Evolutionary conservation across 2,888 invertebrate species (phyloP).

Genomic region (Pseudeuparius sepicola): DNA sequence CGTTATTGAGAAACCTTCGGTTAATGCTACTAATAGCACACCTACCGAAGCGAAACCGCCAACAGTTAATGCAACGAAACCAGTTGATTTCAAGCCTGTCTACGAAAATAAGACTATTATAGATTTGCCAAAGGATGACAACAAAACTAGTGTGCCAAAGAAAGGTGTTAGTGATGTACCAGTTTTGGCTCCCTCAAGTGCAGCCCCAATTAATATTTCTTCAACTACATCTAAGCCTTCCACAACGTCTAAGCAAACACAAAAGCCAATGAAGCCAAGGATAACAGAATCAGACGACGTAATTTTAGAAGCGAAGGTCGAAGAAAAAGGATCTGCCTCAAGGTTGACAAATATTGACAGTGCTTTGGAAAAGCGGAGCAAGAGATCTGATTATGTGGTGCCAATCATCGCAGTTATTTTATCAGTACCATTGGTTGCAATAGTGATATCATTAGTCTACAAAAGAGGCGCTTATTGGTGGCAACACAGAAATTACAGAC

Average conservation of each 20-base stretch:
- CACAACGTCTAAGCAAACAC: constrained; percentile 11
- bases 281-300: constrained; percentile 20
- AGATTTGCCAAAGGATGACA: constrained; percentile 22
- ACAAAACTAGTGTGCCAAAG: constrained; percentile 27
- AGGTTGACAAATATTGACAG: too few relatives aligned
- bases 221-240: neutral
- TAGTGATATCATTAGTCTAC: constrained; percentile 55
- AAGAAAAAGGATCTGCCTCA: neutral
- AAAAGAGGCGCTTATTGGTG: constrained; percentile 71
- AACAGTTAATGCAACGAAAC: too few relatives aligned
- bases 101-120: constrained; percentile 9
- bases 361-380: constrained; percentile 25
- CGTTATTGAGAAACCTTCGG: too few relatives aligned
- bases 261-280: constrained; percentile 17
- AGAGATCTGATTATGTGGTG: constrained; percentile 54
- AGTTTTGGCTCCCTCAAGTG: constrained; percentile 11
- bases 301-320: constrained; percentile 1
- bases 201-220: constrained; percentile 3
- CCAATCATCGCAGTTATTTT: constrained; percentile 65
- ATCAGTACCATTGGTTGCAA: constrained; percentile 62
- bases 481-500: constrained; percentile 74
- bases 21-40: too few relatives aligned
- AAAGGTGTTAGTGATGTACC: constrained; percentile 29
- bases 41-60: too few relatives aligned
- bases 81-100: constrained; percentile 1